Percentiles rank a stretch among this genome's conserved stretches.
Conservation (phyloP, 1,140 invertebrate genomes). For the Arctopsyche grandis region DNA sequence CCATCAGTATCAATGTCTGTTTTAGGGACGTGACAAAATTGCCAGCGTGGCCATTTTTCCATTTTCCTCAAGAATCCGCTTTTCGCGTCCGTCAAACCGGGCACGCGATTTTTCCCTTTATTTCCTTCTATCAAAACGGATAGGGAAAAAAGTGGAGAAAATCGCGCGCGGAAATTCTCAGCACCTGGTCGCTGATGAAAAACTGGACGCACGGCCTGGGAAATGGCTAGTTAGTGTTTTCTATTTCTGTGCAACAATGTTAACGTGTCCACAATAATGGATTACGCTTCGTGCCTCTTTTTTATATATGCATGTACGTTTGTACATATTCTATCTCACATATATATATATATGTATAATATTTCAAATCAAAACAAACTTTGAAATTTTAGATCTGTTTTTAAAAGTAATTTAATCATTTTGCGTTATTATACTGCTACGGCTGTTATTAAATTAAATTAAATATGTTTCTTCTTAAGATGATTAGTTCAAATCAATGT, state of each 20-base stretch:
- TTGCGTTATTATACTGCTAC: too few species aligned
- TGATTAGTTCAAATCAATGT: too few species aligned
- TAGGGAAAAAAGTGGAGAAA: not conserved
- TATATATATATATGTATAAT: too few species aligned
- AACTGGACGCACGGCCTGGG: not conserved
- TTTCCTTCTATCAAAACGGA: not conserved
- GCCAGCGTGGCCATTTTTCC: constrained; percentile 19
- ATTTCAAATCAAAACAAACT: too few species aligned
- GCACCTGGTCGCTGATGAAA: not conserved
- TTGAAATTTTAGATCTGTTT: too few species aligned
- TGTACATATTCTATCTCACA: too few species aligned
- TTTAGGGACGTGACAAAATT: constrained; percentile 45
- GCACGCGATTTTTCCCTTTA: not conserved
- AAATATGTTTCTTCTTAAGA: too few species aligned
- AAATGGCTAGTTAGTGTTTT: not conserved
- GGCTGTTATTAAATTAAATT: too few species aligned
- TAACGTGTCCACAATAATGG: constrained; percentile 1
- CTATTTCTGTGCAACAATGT: not conserved
- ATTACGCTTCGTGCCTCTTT: constrained; percentile 2
- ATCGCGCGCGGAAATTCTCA: not conserved
- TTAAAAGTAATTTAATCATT: too few species aligned
- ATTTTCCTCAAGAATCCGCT: not conserved
- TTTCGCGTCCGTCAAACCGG: not conserved
- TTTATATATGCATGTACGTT: too few species aligned
- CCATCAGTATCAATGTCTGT: constrained; percentile 46